These are phyloP conservation scores for Heloderma charlesbogerti DNA, from an alignment of 2,113 vertebrate genomes.

Conservation along the genomic window DNA sequence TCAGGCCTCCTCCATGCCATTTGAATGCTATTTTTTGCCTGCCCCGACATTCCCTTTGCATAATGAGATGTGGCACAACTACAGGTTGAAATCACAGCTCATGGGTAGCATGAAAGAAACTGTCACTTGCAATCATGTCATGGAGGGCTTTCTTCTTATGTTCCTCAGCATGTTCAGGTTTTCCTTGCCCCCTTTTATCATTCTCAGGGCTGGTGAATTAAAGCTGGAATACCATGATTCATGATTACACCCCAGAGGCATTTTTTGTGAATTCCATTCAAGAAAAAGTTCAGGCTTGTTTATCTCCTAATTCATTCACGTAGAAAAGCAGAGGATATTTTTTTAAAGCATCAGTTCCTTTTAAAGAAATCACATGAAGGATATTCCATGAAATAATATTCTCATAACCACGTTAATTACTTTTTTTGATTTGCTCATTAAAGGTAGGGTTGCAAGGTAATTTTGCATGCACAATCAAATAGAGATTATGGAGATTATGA, in stretches of 20 bases:
- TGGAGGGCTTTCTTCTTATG: conserved; percentile 15
- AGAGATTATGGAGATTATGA: conserved; percentile 30
- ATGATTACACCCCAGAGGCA: conserved; percentile 21
- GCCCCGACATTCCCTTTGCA: conserved; percentile 31
- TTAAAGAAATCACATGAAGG: background rate
- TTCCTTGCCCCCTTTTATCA: conserved; percentile 54
- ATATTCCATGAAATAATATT: background rate
- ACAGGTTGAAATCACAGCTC: conserved; percentile 43
- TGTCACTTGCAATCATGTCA: conserved; percentile 60
- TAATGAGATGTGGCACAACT: conserved; percentile 52
- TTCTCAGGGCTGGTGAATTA: conserved; percentile 35
- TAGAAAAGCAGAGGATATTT: background rate
- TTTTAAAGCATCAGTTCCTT: background rate
- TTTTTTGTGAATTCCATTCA: conserved; percentile 51
- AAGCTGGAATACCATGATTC: conserved; percentile 43
- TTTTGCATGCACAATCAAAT: conserved; percentile 8
- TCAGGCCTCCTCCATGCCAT: conserved; percentile 29
- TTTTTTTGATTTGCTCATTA: conserved; percentile 27
- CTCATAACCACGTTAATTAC: conserved; percentile 3
- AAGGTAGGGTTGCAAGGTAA: conserved; percentile 26
- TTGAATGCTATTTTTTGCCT: conserved; percentile 46
- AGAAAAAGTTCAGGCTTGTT: conserved; percentile 41
- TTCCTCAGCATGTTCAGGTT: conserved; percentile 13
- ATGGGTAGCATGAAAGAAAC: conserved; percentile 48
- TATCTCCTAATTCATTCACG: conserved; percentile 47